Base-by-base conservation (phyloP, 2,888 invertebrate genomes). In the Dicranocentrus wangi region DNA sequence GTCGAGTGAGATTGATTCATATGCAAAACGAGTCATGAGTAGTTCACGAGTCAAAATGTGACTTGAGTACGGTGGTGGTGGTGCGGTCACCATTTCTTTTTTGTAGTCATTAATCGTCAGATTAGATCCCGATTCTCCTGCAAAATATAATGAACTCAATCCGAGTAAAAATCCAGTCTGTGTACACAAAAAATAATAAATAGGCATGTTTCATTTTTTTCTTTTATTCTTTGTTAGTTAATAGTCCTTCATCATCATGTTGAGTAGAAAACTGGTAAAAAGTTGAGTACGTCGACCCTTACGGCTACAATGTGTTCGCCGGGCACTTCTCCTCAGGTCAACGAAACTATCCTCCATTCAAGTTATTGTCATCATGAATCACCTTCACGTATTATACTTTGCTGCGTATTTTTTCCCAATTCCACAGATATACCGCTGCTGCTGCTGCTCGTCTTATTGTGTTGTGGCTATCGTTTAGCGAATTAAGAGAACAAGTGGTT, bases 361-460 rank as follows among this genome's bases (percentile, higher is more conserved):
- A 79, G 66, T 79, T 66, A 79, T 60, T 79, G 79, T 79, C 79
- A 79, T 79, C 79, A 79, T 79, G 79, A 79, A 79, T 79, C 79
- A 79, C 79, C 55, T 8, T 15, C 60, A 32, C 5, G 32, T 32
- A 32, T 32, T 32, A 32, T n/a, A n/a, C n/a, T n/a, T n/a, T n/a
- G n/a, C n/a, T n/a, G n/a, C n/a, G n/a, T 19, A 13, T 60, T 55
- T 17, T 25, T 63, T 63, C 39, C 7, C 39, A 39, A 39, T 5
- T 5, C 5, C 8, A 51, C 51, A 51, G n/a, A 10, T 7, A 51
- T 17, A n/a, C 5, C n/a, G 5, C 55, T 23, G 55, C 55, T 55
- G 17, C 39, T 55, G n/a, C 23, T 55, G 19, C 7, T 21, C 15
- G 3, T 23, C 47, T 27, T 60, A 60, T 3, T 28, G 21, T 32